A percentile compares a stretch with the other conserved stretches of the same genome.
These are phyloP conservation scores for Nasonia giraulti DNA, from an alignment of 1,140 invertebrate genomes.

Conservation along the genomic window DNA sequence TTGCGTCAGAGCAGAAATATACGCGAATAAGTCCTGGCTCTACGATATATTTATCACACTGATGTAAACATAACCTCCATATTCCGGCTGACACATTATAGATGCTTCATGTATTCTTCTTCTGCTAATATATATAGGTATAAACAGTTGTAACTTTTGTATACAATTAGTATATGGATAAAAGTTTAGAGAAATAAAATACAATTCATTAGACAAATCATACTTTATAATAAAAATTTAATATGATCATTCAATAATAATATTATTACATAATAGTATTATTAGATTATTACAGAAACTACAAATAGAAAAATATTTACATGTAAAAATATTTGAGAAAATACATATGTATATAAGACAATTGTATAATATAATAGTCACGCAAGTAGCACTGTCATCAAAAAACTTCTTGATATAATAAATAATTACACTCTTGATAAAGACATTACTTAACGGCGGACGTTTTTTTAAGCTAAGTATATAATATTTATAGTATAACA, in stretches of 20 bases:
- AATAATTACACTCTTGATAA: background rate
- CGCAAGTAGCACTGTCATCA: background rate
- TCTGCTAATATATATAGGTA: too few species aligned
- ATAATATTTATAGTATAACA: background rate
- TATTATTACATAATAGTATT: conserved; percentile 11
- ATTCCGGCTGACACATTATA: too few species aligned
- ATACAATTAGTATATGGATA: background rate
- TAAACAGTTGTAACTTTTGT: too few species aligned
- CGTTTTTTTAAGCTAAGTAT: background rate
- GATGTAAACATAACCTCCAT: conserved; percentile 31
- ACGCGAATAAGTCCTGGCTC: too few species aligned
- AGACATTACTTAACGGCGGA: background rate
- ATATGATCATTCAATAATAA: conserved; percentile 21
- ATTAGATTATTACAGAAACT: conserved; percentile 23
- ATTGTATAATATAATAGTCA: conserved; percentile 8
- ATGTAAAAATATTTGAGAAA: conserved; percentile 32
- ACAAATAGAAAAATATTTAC: conserved; percentile 46
- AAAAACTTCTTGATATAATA: background rate
- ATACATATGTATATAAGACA: conserved; percentile 9
- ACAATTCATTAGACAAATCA: background rate
- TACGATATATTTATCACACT: background rate
- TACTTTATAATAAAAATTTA: conserved; percentile 32
- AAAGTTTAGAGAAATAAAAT: background rate
- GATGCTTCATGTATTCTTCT: too few species aligned
- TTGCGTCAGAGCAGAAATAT: background rate